These are phyloP conservation scores for Brachionus koreanus DNA, from an alignment of 1,140 invertebrate genomes.

Conservation along the genomic window DNA sequence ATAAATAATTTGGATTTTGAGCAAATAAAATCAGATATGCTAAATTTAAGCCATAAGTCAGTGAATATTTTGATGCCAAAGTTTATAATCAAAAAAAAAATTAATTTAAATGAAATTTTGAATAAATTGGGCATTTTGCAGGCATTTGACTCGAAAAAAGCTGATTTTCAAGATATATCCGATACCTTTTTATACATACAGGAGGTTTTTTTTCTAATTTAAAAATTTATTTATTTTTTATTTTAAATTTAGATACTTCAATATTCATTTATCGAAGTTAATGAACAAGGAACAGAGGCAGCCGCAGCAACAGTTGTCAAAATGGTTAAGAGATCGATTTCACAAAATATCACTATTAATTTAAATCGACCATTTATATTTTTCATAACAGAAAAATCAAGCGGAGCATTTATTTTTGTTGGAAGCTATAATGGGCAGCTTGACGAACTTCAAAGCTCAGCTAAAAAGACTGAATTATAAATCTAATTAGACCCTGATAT, in stretches of 20 bases:
- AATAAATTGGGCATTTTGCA: not conserved
- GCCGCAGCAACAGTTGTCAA: constrained; percentile 22
- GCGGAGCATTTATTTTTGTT: not conserved
- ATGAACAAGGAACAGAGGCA: constrained; percentile 40
- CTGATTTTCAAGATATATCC: not conserved
- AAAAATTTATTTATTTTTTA: not conserved
- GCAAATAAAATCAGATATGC: not conserved
- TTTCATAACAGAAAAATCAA: constrained; percentile 15
- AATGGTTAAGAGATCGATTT: constrained; percentile 16
- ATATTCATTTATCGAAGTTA: constrained; percentile 29
- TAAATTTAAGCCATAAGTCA: not conserved
- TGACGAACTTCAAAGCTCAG: not conserved
- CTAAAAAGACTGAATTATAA: not conserved
- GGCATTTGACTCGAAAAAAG: not conserved
- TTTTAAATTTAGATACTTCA: not conserved
- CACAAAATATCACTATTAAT: not conserved
- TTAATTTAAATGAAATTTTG: constrained; percentile 13
- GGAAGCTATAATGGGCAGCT: not conserved
- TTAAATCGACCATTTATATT: constrained; percentile 11
- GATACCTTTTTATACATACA: not conserved
- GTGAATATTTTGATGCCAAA: not conserved
- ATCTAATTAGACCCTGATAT: no score
- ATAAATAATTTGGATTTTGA: not conserved
- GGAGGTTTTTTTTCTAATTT: not conserved
- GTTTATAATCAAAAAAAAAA: constrained; percentile 1